phyloP scores from a whole-genome alignment of 2,888 invertebrate genomes.

The Acronicta aceris region DNA sequence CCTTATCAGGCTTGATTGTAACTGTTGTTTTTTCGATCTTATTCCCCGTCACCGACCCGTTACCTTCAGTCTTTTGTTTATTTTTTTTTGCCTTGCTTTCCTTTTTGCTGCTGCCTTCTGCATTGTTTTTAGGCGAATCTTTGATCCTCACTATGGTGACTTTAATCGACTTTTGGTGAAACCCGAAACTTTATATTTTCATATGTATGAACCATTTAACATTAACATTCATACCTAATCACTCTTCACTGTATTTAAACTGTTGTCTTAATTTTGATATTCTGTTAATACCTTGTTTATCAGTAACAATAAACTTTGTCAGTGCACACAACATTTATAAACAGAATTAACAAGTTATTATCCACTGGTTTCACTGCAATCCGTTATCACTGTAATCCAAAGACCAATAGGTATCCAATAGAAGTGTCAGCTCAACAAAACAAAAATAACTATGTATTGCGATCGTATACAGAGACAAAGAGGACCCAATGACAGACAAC shows the following conservation, averaged over 20 bases:
- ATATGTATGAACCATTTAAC: conserved; percentile 41
- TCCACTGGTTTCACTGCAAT: conserved; percentile 84
- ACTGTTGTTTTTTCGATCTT: conserved; percentile 76
- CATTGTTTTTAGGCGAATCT: conserved; percentile 90
- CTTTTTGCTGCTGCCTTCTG: conserved; percentile 89
- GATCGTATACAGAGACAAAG: conserved; percentile 77
- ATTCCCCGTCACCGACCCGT: conserved; percentile 84
- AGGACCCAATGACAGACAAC: conserved; percentile 57
- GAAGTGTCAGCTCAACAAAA: conserved; percentile 62
- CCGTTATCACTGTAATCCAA: conserved; percentile 86
- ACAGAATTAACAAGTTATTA: conserved; percentile 50
- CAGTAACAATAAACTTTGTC: conserved; percentile 42
- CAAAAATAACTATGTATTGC: conserved; percentile 80
- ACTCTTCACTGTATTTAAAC: conserved; percentile 22
- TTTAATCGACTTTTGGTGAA: conserved; percentile 67
- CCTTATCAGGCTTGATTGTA: conserved; percentile 77
- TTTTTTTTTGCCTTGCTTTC: conserved; percentile 90
- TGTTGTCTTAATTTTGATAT: conserved; percentile 11
- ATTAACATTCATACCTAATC: conserved; percentile 40
- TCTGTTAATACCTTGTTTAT: conserved; percentile 36
- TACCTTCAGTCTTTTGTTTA: conserved; percentile 89
- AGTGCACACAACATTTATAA: conserved; percentile 42
- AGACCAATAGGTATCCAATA: conserved; percentile 63
- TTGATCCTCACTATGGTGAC: conserved; percentile 92
- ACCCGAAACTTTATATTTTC: conserved; percentile 31